Evolutionary conservation across 2,797 vertebrate genomes (phyloP), one percentile per base, ranked within the genome.

Genomic region (Morelia viridis): DNA sequence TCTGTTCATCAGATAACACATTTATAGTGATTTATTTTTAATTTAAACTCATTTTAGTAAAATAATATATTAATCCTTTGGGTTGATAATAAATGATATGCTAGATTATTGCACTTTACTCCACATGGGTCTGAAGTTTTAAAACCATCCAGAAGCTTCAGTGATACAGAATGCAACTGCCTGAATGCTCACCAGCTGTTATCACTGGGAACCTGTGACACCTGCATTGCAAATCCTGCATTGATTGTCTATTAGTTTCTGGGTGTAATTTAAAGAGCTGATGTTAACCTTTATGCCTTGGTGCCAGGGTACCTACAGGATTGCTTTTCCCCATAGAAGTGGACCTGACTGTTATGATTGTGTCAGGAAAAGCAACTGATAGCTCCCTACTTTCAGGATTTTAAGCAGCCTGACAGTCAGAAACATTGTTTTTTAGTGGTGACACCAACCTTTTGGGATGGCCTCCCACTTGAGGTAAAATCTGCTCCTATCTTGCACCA

Each of bases 11-110:
- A 61, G 22, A 26, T 71, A 31, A 50, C 53, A 89, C 31, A 35
- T 89, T 89, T 17, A 65, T 46, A 58, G 10, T 6, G 24, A 62
- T 89, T 88, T 92, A 85, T 88, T 92, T 92, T 90, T 17, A 61
- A 13, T 58, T 9, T 83, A 93, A 94, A 90, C 12, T 7, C 46
- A 89, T 89, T 89, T 71, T 92, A 87, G 90, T 11, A 64, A 89
- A 53, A 92, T 26, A 61, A 3, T 61, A 9, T 17, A 92, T 68
- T 53, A 91, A 61, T 83, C 91, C 60, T 26, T 65, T 46, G 31
- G 11, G 15, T 88, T 76, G 71, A 22, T 1, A 85, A 87, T 28
- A 93, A 89, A 94, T 91, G 2, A 89, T 94, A 46, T 0, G 0
- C 1, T 61, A 35, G 68, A 31, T 9, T 19, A 15, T 35, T 71